Percentiles rank a stretch among this genome's conserved stretches.
phyloP scores from a whole-genome alignment of 2,113 vertebrate genomes.

The Nycticorax nycticorax region DNA sequence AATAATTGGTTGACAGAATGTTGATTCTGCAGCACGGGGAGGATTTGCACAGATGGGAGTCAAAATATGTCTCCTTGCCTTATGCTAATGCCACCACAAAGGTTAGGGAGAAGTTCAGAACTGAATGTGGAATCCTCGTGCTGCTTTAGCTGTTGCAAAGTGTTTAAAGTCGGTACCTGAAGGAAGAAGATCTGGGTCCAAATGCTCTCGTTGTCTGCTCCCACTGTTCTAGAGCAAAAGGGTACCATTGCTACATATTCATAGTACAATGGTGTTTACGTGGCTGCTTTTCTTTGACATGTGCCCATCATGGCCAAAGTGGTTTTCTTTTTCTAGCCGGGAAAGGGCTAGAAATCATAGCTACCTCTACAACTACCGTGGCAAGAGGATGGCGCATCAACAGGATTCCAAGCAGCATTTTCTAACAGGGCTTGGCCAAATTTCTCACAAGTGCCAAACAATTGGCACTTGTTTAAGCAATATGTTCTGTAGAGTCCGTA shows the following conservation, averaged over 20 bases:
- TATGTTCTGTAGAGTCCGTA: neutral
- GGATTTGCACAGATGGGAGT: constrained; percentile 68
- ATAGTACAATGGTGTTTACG: neutral
- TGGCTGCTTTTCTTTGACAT: neutral
- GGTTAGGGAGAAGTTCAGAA: constrained; percentile 64
- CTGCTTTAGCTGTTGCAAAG: constrained; percentile 30
- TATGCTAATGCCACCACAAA: constrained; percentile 65
- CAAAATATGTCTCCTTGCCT: constrained; percentile 67
- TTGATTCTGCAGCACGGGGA: constrained; percentile 60
- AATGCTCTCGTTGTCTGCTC: neutral
- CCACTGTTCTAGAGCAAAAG: neutral
- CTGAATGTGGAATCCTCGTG: constrained; percentile 40
- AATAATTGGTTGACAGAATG: constrained; percentile 71
- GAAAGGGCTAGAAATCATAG: neutral
- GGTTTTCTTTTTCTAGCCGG: neutral
- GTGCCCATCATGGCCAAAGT: neutral
- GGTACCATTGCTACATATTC: neutral
- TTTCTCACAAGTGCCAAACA: neutral
- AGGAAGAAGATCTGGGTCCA: constrained; percentile 3
- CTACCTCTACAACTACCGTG: constrained; percentile 2
- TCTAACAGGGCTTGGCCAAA: neutral
- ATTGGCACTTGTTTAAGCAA: neutral
- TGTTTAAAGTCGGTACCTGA: constrained; percentile 9
- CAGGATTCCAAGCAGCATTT: neutral
- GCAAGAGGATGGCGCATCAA: neutral